A percentile compares a stretch with the other conserved stretches of the same genome.
phyloP scores from a whole-genome alignment of 2,888 invertebrate genomes.

The Rhaphigaster nebulosa region DNA sequence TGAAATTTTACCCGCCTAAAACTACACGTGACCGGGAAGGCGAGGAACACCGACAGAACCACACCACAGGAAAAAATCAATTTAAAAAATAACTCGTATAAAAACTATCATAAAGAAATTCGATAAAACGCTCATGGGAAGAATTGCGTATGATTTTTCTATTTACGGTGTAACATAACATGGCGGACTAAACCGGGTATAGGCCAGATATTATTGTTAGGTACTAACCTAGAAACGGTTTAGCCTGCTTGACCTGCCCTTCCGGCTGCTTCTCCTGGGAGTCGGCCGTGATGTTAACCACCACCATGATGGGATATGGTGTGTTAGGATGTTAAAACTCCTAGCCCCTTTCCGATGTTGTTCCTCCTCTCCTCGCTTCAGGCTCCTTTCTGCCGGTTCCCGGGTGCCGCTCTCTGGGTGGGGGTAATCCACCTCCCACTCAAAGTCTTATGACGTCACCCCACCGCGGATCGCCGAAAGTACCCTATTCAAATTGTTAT shows the following conservation, averaged over 20 bases:
- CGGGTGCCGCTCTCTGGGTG: background rate
- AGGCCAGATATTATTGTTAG: background rate
- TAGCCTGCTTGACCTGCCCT: slow-evolving; percentile 53
- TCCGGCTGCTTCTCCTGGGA: slow-evolving; percentile 59
- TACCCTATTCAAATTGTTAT: background rate
- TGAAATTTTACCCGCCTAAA: slow-evolving; percentile 59
- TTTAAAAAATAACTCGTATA: background rate
- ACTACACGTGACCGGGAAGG: slow-evolving; percentile 50
- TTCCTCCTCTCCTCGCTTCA: slow-evolving; percentile 55
- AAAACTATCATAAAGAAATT: background rate
- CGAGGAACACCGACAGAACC: background rate
- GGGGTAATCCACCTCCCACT: slow-evolving; percentile 42
- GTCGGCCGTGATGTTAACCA: slow-evolving; percentile 61
- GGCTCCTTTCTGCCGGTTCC: slow-evolving; percentile 51
- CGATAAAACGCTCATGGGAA: background rate
- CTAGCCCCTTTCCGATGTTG: slow-evolving; percentile 58
- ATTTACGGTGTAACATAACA: slow-evolving; percentile 53
- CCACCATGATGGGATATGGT: slow-evolving; percentile 62
- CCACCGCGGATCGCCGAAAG: background rate
- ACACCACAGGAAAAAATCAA: background rate
- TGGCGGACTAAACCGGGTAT: slow-evolving; percentile 47
- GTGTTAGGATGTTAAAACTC: slow-evolving; percentile 59
- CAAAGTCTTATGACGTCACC: background rate
- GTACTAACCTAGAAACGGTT: slow-evolving; percentile 56
- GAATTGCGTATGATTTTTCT: slow-evolving; percentile 52